Conservation (phyloP, 2,888 invertebrate species). For the Ischnura elegans region DNA sequence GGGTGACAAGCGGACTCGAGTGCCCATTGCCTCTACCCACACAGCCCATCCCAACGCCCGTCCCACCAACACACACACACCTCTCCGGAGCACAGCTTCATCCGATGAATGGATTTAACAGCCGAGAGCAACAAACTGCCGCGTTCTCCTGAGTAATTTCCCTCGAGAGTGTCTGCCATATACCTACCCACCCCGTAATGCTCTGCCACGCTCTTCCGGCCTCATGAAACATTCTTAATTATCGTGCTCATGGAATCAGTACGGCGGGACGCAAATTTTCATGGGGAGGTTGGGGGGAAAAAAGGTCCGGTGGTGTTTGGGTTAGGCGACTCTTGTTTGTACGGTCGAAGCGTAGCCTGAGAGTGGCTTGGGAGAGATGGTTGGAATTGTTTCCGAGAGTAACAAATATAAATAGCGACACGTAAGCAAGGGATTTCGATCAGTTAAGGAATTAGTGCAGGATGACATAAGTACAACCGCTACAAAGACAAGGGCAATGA, state of each 20-base stretch:
- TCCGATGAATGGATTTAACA: constrained; percentile 7
- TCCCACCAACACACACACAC: neutral
- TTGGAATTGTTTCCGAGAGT: no score
- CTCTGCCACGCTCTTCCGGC: neutral
- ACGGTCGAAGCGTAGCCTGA: neutral
- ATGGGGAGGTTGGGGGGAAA: neutral
- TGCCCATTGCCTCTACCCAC: neutral
- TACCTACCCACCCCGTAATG: neutral
- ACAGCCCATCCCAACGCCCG: neutral
- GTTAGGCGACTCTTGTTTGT: no score
- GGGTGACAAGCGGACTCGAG: neutral
- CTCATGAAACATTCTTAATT: constrained; percentile 25
- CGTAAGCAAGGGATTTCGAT: no score
- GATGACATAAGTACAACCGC: no score
- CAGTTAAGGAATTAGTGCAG: no score
- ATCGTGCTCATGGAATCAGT: constrained; percentile 52
- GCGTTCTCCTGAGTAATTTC: constrained; percentile 54
- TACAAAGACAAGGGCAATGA: no score
- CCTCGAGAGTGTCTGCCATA: neutral
- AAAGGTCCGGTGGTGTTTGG: no score
- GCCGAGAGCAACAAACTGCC: constrained; percentile 57
- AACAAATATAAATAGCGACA: no score
- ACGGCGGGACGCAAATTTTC: neutral
- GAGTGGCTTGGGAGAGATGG: neutral
- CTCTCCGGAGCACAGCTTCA: neutral